Evolutionary conservation across 1,140 invertebrate species (phyloP).

Genomic region (Ganaspis sp.): DNA sequence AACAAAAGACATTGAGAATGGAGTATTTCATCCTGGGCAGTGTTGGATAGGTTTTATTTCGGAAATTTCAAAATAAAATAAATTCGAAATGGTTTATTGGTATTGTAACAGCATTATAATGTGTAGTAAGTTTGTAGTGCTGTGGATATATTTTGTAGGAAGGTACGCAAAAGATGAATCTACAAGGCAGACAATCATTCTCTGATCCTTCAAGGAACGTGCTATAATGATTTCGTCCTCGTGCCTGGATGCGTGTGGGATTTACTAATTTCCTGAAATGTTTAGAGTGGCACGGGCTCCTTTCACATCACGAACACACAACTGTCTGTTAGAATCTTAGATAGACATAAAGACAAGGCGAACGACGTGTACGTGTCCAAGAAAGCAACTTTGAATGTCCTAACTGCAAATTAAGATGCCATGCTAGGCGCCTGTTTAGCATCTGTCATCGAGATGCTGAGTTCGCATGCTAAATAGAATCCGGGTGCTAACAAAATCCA

Average conservation of each 20-base stretch:
- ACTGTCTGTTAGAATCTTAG: constrained; percentile 25
- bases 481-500: neutral
- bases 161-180: neutral
- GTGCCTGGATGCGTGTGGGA: neutral
- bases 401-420: constrained; percentile 27
- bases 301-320: constrained; percentile 35
- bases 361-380: constrained; percentile 24
- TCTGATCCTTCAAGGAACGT: neutral
- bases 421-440: constrained; percentile 36
- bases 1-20: too few species aligned
- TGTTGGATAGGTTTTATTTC: too few species aligned
- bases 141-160: neutral
- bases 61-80: too few species aligned
- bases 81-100: too few species aligned
- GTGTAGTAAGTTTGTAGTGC: neutral
- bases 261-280: constrained; percentile 24
- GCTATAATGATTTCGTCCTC: constrained; percentile 21
- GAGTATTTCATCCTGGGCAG: too few species aligned
- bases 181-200: neutral
- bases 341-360: constrained; percentile 25
- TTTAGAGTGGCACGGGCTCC: constrained; percentile 10
- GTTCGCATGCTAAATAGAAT: constrained; percentile 35
- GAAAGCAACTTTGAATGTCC: neutral
- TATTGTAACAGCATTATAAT: too few species aligned
- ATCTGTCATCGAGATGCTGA: constrained; percentile 40